Percentiles rank a stretch among this genome's conserved stretches.
phyloP scores from a whole-genome alignment of 2,113 vertebrate genomes.

The Macroglossus sobrinus region DNA sequence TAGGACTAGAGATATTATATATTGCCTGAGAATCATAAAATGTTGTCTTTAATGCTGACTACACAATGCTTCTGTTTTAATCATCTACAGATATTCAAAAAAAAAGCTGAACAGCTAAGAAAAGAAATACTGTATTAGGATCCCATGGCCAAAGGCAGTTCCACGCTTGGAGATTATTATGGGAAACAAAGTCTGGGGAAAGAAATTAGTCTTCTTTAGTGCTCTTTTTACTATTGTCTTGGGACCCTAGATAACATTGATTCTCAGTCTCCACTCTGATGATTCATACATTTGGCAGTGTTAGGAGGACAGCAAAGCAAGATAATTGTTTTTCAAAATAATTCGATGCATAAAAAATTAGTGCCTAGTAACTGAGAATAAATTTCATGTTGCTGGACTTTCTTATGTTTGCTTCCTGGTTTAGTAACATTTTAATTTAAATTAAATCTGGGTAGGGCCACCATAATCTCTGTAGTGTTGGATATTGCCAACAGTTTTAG shows the following conservation, averaged over 20 bases:
- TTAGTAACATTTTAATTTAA: not conserved
- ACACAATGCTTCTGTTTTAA: not conserved
- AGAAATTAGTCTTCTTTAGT: not conserved
- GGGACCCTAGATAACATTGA: not conserved
- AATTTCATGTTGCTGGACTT: not conserved
- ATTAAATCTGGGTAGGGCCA: not conserved
- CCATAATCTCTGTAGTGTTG: not conserved
- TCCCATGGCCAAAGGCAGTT: not conserved
- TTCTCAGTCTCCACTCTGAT: not conserved
- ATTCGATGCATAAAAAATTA: not conserved
- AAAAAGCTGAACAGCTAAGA: not conserved
- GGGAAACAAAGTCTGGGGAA: not conserved
- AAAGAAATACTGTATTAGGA: not conserved
- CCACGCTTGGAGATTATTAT: not conserved
- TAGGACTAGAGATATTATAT: not conserved
- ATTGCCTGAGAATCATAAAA: conserved; percentile 24
- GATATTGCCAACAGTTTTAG: not conserved
- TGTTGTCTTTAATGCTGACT: not conserved
- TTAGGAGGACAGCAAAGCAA: not conserved
- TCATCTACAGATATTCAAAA: not conserved
- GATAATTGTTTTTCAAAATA: not conserved
- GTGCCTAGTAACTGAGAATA: not conserved
- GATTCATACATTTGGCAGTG: not conserved
- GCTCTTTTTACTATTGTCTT: not conserved
- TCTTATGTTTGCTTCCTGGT: not conserved